Percentiles rank a stretch among this genome's conserved stretches.
Evolutionary conservation across 2,113 vertebrate species (phyloP).

Genomic region (Psammodynastes pulverulentus): DNA sequence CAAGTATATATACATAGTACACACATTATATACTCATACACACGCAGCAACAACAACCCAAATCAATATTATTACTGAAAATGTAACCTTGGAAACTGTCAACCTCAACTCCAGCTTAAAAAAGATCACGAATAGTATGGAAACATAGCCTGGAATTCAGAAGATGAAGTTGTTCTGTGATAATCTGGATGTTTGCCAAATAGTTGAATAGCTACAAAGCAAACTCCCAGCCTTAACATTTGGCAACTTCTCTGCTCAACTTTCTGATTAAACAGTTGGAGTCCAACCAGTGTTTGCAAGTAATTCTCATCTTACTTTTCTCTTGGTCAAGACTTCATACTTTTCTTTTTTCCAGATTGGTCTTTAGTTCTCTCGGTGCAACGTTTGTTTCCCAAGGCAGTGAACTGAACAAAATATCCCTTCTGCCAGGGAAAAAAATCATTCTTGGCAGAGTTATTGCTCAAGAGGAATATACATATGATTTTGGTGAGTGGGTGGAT

Average conservation of each 20-base stretch:
- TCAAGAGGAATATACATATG: slow-evolving; percentile 40
- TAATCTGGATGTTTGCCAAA: slow-evolving; percentile 20
- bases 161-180: slow-evolving; percentile 35
- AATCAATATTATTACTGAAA: not conserved
- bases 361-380: slow-evolving; percentile 58
- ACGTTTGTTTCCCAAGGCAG: slow-evolving; percentile 56
- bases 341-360: slow-evolving; percentile 51
- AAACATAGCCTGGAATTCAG: slow-evolving; percentile 20
- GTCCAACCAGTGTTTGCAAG: slow-evolving; percentile 36
- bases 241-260: slow-evolving; percentile 43
- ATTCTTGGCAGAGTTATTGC: slow-evolving; percentile 43
- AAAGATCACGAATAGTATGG: not conserved
- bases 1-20: too few relatives aligned
- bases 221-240: slow-evolving; percentile 34
- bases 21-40: too few relatives aligned
- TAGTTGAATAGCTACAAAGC: slow-evolving; percentile 15
- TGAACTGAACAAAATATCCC: slow-evolving; percentile 46
- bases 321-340: slow-evolving; percentile 39
- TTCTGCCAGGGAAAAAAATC: slow-evolving; percentile 46
- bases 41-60: not conserved
- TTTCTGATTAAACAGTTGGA: slow-evolving; percentile 53
- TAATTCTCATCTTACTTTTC: slow-evolving; percentile 51
- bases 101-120: not conserved
- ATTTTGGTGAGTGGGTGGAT: slow-evolving; percentile 20
- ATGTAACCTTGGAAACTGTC: not conserved